These are phyloP conservation scores for Ennomos quercinarius DNA, from an alignment of 2,888 invertebrate species.

Conservation along the genomic window DNA sequence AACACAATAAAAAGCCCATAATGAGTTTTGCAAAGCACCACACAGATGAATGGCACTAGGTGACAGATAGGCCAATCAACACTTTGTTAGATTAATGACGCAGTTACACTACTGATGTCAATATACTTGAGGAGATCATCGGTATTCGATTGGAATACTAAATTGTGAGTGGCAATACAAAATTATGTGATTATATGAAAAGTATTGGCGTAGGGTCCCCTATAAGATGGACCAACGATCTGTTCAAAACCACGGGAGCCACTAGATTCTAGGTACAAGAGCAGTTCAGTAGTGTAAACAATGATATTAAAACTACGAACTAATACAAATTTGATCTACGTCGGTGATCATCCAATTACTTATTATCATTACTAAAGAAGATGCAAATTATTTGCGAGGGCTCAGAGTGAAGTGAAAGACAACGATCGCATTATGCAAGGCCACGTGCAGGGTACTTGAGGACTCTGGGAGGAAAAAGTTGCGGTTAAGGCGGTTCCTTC, in stretches of 20 bases:
- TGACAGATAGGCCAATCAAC: conserved; percentile 23
- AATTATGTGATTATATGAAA: too few relatives aligned
- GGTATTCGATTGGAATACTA: background rate
- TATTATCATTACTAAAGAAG: conserved; percentile 38
- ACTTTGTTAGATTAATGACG: conserved; percentile 29
- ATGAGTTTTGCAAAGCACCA: conserved; percentile 22
- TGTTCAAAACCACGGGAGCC: too few relatives aligned
- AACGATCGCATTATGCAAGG: conserved; percentile 49
- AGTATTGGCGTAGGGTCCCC: too few relatives aligned
- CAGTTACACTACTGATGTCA: conserved; percentile 25
- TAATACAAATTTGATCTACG: background rate
- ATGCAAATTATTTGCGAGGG: conserved; percentile 47
- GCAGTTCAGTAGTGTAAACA: too few relatives aligned
- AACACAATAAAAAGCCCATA: conserved; percentile 17
- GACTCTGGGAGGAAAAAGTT: conserved; percentile 34
- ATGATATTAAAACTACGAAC: too few relatives aligned
- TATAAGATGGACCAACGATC: too few relatives aligned
- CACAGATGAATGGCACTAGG: conserved; percentile 14
- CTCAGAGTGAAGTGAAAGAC: conserved; percentile 15
- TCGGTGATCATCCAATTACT: conserved; percentile 37
- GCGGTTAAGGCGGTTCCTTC: conserved; percentile 41
- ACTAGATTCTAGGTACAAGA: too few relatives aligned
- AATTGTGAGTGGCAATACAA: background rate
- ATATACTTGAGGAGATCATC: conserved; percentile 37
- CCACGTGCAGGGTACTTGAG: conserved; percentile 43